Base-by-base conservation (phyloP, 2,113 vertebrate genomes). In the Callionymus lyra region DNA sequence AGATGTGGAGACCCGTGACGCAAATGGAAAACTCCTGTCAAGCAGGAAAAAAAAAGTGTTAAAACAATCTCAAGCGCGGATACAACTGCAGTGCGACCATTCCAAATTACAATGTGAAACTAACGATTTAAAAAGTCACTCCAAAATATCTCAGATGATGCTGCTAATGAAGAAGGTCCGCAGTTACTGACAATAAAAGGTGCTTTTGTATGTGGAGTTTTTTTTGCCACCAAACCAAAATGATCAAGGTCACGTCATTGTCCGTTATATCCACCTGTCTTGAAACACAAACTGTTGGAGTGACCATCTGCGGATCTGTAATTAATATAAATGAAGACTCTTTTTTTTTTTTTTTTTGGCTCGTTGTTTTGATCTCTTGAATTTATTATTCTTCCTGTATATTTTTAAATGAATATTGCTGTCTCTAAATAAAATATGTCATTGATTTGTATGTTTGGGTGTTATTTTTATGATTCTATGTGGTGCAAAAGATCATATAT, bases 391-490 rank as follows among this genome's bases (percentile, higher is more conserved):
- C 31, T 37, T 41, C 58, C 50, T 78, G 67, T 77, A 58, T 31
- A 59, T 74, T 74, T 70, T 72, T 68, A 63, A 74, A 63, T 76
- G 47, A 72, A 82, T 65, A 63, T 59, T 42, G 31, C 53, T 58
- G 38, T 41, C 42, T 74, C 68, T 69, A 49, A 79, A 79, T 76
- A 81, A 82, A 82, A 50, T 49, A 13, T 62, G 34, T 73, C 41
- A 56, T 43, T 59, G 34, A 42, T 70, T 64, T 72, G 59, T 72
- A 74, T 27, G n/a, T n/a, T n/a, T n/a, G n/a, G n/a, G n/a, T n/a
- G n/a, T n/a, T n/a, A n/a, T n/a, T n/a, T n/a, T n/a, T n/a, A n/a
- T n/a, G n/a, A n/a, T n/a, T n/a, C n/a, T n/a, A n/a, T n/a, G n/a
- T n/a, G n/a, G n/a, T n/a, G n/a, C n/a, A n/a, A n/a, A n/a, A n/a